Base-by-base conservation (phyloP, 2,888 invertebrate species). In the Gasteruption jaculator region DNA sequence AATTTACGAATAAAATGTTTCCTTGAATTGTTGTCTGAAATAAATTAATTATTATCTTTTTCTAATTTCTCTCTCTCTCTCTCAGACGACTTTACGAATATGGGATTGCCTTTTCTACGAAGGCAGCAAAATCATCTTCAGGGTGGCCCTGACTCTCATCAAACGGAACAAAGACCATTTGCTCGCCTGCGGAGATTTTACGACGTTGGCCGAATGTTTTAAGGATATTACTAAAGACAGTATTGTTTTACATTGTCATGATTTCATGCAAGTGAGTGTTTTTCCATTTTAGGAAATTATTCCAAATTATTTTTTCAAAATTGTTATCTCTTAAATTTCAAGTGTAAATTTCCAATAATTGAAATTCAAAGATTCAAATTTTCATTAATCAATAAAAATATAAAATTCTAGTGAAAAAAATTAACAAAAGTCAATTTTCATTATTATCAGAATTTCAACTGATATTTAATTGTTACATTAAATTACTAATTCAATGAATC, bases 61-160 rank as follows among this genome's bases (percentile, higher is more conserved):
- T 43, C 38, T 40, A 29, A 34, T 22, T 8, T 22, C 32, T 34
- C 39, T 38, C 44, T 41, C 45, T 51, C 48, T 54, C 45, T 65
- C 67, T 20, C 68, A 83, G 81, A 95, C 95, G 5, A 92, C 93
- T 27, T 75, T 94, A 15, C 78, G 95, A 61, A 87, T 95, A 72
- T 95, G 95, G 94, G 95, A 96, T 72, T 92, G 93, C 63, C 74
- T 95, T 45, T 94, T 96, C 74, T 86, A 87, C 57, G 95, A 96
- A 72, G 95, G 95, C 29, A 88, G 87, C 45, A 94, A 94, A 74
- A 85, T 95, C 54, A 75, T 96, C 52, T 90, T 95, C 68, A 79
- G 94, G 53, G 92, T 91, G 3, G 91, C 90, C 38, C 64, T 95
- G 51, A 85, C 91, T 7, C 75, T 95, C 54, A 85, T 95, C 47